Conservation (phyloP, 2,888 invertebrate genomes). For the Leptinotarsa peninsularis region DNA sequence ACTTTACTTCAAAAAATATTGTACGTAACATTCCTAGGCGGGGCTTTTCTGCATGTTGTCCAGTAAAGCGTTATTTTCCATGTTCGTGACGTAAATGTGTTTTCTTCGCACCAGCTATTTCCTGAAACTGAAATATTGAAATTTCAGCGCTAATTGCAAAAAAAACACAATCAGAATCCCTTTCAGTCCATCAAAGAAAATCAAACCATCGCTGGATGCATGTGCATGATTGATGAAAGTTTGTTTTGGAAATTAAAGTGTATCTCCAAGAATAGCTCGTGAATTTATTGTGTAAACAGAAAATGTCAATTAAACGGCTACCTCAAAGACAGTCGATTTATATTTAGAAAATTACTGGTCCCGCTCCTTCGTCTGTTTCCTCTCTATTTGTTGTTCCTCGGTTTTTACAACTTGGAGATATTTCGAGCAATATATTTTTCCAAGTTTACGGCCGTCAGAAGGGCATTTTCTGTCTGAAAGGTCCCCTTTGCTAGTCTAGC, state of each 20-base stretch:
- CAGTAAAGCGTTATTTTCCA: too few relatives aligned
- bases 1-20: too few relatives aligned
- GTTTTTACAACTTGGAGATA: conserved; percentile 40
- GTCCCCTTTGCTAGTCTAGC: not conserved
- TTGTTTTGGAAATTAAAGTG: conserved; percentile 45
- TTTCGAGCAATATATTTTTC: conserved; percentile 42
- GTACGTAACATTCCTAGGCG: too few relatives aligned
- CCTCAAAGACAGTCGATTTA: conserved; percentile 45
- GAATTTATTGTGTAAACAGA: conserved; percentile 49
- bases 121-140: too few relatives aligned
- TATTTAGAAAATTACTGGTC: conserved; percentile 44
- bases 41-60: too few relatives aligned
- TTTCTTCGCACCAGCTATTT: too few relatives aligned
- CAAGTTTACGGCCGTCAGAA: conserved; percentile 37
- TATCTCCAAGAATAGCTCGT: conserved; percentile 44
- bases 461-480: conserved; percentile 18
- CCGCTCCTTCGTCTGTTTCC: conserved; percentile 42
- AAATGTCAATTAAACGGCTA: conserved; percentile 47
- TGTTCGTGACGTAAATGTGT: too few relatives aligned
- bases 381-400: conserved; percentile 35
- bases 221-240: conserved; percentile 42
- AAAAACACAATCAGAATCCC: not conserved
- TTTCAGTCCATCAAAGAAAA: conserved; percentile 13
- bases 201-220: conserved; percentile 20
- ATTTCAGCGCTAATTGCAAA: too few relatives aligned